Percentiles rank a stretch among this genome's conserved stretches.
Evolutionary conservation across 2,797 vertebrate species (phyloP).

Genomic region (Dipus sagitta): DNA sequence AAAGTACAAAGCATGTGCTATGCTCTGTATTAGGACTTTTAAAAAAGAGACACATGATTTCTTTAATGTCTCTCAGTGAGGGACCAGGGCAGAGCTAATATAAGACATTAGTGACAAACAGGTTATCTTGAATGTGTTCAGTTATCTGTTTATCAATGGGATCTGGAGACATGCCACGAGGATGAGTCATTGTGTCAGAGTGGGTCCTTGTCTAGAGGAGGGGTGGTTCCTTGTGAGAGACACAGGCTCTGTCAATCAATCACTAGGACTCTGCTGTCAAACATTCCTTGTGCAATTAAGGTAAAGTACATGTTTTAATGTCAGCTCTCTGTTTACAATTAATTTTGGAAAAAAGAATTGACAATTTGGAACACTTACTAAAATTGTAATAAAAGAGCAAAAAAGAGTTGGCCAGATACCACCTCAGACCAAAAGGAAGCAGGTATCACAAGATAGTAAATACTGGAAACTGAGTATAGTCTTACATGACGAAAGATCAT

Average conservation of each 20-base stretch:
- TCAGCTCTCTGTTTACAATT: slow-evolving; percentile 36
- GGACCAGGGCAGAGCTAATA: neutral
- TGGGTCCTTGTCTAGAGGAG: neutral
- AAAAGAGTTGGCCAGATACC: neutral
- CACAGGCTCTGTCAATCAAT: neutral
- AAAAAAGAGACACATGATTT: slow-evolving; percentile 25
- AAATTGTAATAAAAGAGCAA: neutral
- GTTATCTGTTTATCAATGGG: slow-evolving; percentile 46
- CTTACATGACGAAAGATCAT: neutral
- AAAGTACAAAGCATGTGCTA: slow-evolving; percentile 13
- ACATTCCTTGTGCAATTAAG: neutral
- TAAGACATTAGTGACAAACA: neutral
- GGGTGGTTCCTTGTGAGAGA: slow-evolving; percentile 11
- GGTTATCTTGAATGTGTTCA: slow-evolving; percentile 33
- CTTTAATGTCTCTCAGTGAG: slow-evolving; percentile 29
- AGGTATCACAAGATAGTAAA: slow-evolving; percentile 2
- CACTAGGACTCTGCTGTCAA: neutral
- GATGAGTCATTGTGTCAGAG: slow-evolving; percentile 9
- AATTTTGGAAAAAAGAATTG: neutral
- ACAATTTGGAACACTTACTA: neutral
- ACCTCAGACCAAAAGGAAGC: slow-evolving; percentile 21
- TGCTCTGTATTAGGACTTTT: neutral
- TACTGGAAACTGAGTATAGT: neutral
- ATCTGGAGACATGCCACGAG: slow-evolving; percentile 3
- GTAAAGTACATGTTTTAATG: slow-evolving; percentile 14